Percentiles rank a stretch among this genome's conserved stretches.
Evolutionary conservation across 2,113 vertebrate genomes (phyloP).

Genomic region (Passer domesticus): DNA sequence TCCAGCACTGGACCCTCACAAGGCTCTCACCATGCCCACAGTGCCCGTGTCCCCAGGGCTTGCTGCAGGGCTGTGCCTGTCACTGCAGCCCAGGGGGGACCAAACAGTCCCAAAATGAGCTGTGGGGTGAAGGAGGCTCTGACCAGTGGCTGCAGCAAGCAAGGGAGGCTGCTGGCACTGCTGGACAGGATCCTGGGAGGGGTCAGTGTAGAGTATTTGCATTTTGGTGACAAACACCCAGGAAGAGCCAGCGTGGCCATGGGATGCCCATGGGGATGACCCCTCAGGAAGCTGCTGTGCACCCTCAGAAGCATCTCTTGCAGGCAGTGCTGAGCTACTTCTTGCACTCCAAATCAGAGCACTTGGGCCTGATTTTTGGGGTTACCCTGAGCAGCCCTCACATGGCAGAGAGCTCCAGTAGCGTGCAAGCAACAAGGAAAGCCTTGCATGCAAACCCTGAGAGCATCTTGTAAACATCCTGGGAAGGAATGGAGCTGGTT

Average conservation of each 20-base stretch:
- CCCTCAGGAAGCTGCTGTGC: accelerated
- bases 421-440: accelerated
- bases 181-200: neutral
- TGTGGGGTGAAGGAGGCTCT: neutral
- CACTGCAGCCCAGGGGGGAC: neutral
- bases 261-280: neutral
- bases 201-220: accelerated
- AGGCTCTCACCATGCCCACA: accelerated
- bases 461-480: neutral
- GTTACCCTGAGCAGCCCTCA: neutral
- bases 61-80: neutral
- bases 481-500: neutral
- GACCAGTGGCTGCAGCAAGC: accelerated
- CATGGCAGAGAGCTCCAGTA: accelerated
- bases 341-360: neutral
- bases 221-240: neutral
- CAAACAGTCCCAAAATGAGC: neutral
- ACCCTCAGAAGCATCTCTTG: neutral
- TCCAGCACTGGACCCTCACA: accelerated
- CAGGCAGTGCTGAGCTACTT: neutral
- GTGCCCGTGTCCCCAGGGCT: accelerated
- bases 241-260: accelerated
- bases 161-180: neutral
- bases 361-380: neutral
- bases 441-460: accelerated